Conservation (phyloP, 2,888 invertebrate genomes). For the Petrolisthes manimaculis region DNA sequence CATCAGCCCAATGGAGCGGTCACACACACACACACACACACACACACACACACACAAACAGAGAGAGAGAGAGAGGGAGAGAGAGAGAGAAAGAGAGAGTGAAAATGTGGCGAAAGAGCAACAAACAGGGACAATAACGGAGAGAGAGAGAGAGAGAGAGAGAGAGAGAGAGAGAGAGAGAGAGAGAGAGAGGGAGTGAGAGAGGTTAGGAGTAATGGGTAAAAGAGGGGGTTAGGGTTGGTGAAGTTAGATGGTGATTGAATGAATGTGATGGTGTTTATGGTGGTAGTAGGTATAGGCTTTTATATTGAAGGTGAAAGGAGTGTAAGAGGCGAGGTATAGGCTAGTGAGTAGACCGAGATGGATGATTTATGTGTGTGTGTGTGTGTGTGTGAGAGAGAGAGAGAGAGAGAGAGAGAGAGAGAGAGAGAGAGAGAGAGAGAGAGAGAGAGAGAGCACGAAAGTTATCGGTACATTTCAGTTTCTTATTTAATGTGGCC, state of each 20-base stretch:
- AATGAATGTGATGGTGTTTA: neutral
- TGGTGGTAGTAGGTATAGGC: no score
- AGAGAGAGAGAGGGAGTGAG: neutral
- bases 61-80: slow-evolving; percentile 22
- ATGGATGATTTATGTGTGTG: neutral
- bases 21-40: neutral
- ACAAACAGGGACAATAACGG: neutral
- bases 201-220: neutral
- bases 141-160: slow-evolving; percentile 15
- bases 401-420: neutral
- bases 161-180: slow-evolving; percentile 11
- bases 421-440: slow-evolving; percentile 9
- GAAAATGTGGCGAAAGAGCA: neutral
- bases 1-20: neutral
- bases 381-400: neutral
- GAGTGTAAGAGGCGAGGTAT: neutral
- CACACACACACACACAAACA: neutral
- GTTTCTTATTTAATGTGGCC: no score
- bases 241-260: neutral
- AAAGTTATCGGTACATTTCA: no score
- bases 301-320: neutral
- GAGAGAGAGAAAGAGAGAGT: slow-evolving; percentile 8
- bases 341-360: neutral
- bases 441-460: neutral
- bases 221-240: neutral